Conservation (phyloP, 2,797 vertebrate species). For the Sebastes elongatus region DNA sequence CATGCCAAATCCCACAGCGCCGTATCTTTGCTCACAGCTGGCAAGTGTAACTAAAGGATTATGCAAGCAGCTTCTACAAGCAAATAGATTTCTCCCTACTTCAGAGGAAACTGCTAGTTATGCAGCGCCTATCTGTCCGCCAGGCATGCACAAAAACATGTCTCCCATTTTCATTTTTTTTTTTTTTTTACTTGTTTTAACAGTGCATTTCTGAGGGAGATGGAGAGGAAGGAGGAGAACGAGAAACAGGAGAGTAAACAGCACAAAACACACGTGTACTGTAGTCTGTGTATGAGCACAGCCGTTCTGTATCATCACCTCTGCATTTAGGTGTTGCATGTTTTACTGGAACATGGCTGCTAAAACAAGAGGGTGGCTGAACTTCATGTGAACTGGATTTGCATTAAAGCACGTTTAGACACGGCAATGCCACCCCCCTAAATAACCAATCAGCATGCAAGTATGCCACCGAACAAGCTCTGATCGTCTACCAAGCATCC, state of each 20-base stretch:
- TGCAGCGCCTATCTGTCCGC: slow-evolving; percentile 81
- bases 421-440: background rate
- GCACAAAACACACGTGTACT: slow-evolving; percentile 4
- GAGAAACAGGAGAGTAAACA: slow-evolving; percentile 32
- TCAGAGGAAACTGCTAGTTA: slow-evolving; percentile 85
- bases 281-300: background rate
- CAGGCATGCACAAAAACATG: slow-evolving; percentile 81
- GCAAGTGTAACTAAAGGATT: slow-evolving; percentile 94
- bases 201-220: slow-evolving; percentile 60
- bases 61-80: slow-evolving; percentile 87
- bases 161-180: slow-evolving; percentile 59
- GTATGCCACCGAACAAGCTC: background rate
- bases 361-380: slow-evolving; percentile 15
- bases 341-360: slow-evolving; percentile 9
- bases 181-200: slow-evolving; percentile 76
- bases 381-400: slow-evolving; percentile 32
- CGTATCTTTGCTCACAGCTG: slow-evolving; percentile 96
- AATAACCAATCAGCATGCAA: slow-evolving; percentile 18
- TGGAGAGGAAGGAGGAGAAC: slow-evolving; percentile 18
- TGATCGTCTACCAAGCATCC: slow-evolving; percentile 1
- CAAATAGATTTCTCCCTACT: slow-evolving; percentile 89
- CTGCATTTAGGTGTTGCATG: background rate
- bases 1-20: slow-evolving; percentile 83
- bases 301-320: slow-evolving; percentile 6
- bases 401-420: slow-evolving; percentile 23